These are phyloP conservation scores for Tinamus guttatus DNA, from an alignment of 2,113 vertebrate genomes.

Conservation along the genomic window DNA sequence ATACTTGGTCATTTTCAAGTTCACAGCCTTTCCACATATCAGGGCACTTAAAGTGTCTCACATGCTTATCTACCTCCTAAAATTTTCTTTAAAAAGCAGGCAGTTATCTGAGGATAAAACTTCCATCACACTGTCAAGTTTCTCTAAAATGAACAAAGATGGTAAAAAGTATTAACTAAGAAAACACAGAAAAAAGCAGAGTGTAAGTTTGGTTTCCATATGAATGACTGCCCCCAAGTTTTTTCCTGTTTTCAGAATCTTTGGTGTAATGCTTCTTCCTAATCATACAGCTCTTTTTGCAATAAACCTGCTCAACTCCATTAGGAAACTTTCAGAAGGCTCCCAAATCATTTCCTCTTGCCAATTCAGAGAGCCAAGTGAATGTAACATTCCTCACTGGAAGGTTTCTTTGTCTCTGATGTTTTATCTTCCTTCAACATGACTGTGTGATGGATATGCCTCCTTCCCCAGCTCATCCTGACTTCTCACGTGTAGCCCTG, in stretches of 20 bases:
- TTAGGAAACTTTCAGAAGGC: not conserved
- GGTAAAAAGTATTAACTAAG: not conserved
- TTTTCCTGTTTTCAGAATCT: not conserved
- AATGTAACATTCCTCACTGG: not conserved
- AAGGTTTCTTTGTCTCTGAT: not conserved
- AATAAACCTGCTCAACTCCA: not conserved
- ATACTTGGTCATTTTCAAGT: not conserved
- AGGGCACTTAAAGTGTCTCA: not conserved
- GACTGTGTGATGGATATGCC: too few species aligned
- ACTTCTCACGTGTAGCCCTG: too few species aligned
- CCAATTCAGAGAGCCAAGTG: not conserved
- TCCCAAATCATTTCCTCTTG: not conserved
- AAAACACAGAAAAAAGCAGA: not conserved
- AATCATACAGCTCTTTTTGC: not conserved
- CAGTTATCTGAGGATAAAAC: not conserved
- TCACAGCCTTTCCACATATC: not conserved
- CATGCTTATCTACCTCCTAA: not conserved
- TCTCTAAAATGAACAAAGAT: not conserved
- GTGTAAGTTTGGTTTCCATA: not conserved
- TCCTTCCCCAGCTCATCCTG: too few species aligned
- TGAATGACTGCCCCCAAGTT: not conserved
- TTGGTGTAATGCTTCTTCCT: not conserved
- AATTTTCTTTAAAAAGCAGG: not conserved
- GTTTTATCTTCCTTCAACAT: not conserved
- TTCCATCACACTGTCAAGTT: not conserved